Conservation (phyloP, 2,113 vertebrate genomes). For the Haemorhous mexicanus region DNA sequence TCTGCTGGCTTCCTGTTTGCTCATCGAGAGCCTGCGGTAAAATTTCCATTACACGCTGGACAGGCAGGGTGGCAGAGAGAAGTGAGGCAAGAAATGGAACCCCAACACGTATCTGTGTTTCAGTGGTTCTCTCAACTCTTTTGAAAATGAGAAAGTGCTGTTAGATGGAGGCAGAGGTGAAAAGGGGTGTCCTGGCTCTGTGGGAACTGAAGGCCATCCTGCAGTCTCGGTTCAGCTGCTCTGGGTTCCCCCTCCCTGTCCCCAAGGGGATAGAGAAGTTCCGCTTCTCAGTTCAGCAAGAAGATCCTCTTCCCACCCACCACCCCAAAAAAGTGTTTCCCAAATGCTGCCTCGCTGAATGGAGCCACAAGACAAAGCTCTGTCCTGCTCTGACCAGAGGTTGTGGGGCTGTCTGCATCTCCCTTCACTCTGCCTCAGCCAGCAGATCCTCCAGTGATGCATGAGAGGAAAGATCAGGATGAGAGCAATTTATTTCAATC, state of each 20-base stretch:
- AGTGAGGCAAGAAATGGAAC: not conserved
- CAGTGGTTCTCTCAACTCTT: not conserved
- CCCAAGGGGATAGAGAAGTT: not conserved
- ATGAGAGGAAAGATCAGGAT: no score
- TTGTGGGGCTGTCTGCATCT: not conserved
- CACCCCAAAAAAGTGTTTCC: accelerated
- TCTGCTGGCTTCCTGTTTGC: conserved; percentile 86
- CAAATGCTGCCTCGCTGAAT: not conserved
- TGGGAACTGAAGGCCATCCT: not conserved
- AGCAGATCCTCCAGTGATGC: accelerated
- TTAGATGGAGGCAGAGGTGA: not conserved
- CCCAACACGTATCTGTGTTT: not conserved
- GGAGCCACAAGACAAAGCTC: not conserved
- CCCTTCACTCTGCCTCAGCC: not conserved
- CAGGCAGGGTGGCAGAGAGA: conserved; percentile 4
- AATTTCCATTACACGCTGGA: conserved; percentile 88
- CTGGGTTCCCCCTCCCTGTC: not conserved
- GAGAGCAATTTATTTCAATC: not conserved
- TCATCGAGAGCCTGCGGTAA: conserved; percentile 70
- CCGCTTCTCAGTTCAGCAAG: not conserved
- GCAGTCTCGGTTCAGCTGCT: accelerated
- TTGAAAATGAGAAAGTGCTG: not conserved
- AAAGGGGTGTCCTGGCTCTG: not conserved
- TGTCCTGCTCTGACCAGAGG: not conserved
- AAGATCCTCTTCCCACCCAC: not conserved